Evolutionary conservation across 2,797 vertebrate species (phyloP), one percentile per base, ranked within the genome.

Genomic region (Myiotriccus ornatus): DNA sequence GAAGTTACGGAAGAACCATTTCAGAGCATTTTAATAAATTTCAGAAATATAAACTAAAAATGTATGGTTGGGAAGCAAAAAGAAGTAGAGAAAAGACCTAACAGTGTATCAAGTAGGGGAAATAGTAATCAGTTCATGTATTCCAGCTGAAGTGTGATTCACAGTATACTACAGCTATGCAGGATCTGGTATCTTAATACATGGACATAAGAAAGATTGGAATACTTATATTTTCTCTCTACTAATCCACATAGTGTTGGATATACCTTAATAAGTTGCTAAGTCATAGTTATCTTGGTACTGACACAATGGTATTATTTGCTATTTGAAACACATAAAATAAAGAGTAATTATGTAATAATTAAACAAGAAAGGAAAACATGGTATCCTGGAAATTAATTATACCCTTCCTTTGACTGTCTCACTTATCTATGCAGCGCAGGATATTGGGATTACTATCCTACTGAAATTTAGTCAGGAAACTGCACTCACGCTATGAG

Each of bases 331-430:
- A 88, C 71, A 30, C 14, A 53, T 80, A 59, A 70, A 80, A 75
- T 70, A 74, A 79, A 52, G 83, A 71, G 30, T 39, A 80, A 83
- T 85, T 83, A 70, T 24, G 22, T 52, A 53, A 78, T 77, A 94
- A 91, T 84, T 65, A 87, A 95, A 85, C 12, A 85, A 64, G 41
- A 86, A 91, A 74, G 24, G 56, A 77, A 88, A 85, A 67, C 25
- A 56, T 4, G 3, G 7, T 82, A 46, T 75, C 37, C 60, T 90
- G 35, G 34, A 90, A 93, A 70, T 91, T 68, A 81, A 64, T 91
- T n/a, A 44, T 73, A 80, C 49, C 24, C 41, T n/a, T 77, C 30
- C 32, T 87, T 89, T 80, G 25, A 73, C n/a, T 57, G 17, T 47
- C 22, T 85, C 17, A 89, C 52, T 94, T 95, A 93, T 84, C 88